Evolutionary conservation across 2,888 invertebrate genomes (phyloP), one percentile per base, ranked within the genome.

Genomic region (Deilephila elpenor): DNA sequence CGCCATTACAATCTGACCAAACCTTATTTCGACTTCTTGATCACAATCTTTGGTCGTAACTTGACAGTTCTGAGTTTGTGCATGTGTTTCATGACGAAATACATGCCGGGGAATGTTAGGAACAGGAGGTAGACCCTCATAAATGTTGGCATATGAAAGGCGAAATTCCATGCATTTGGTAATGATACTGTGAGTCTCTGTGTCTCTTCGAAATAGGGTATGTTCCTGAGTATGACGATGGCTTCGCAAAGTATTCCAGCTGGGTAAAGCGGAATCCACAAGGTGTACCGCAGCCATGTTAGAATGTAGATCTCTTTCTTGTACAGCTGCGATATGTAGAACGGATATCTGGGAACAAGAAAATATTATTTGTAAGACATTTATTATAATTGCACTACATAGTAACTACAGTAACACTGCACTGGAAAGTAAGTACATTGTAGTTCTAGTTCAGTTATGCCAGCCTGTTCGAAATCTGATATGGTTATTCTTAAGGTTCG

Each of bases 191-290:
- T 96, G 86, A 97, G 98, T 73, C 94, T 96, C 71, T 96, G 95
- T 0, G 98, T 98, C 85, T 98, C 97, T 80, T 98, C 98, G 84
- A 98, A 98, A 87, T 97, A 98, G 0, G 98, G 98, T 85, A 99
- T 97, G 87, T 98, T 97, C 72, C 98, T 95, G 25, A 98, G 93
- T 61, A 98, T 95, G 19, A 98, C 95, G 5, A 97, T 96, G 0
- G 98, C 97, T 94, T 99, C 99, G 84, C 98, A 97, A 1, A 98
- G 85, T 80, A 98, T 96, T 7, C 99, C 99, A 59, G 98, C 87
- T 0, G 99, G 99, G 90, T 99, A 99, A 0, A 99, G 95, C 0
- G 98, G 97, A 78, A 99, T 98, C 99, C 99, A 99, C 74, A 98
- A 95, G 0, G 98, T 97, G 89, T 99, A 99, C 20, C 99, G 96